Percentiles rank a stretch among this genome's conserved stretches.
Conservation (phyloP, 2,888 invertebrate species). For the Sisyra terminalis region DNA sequence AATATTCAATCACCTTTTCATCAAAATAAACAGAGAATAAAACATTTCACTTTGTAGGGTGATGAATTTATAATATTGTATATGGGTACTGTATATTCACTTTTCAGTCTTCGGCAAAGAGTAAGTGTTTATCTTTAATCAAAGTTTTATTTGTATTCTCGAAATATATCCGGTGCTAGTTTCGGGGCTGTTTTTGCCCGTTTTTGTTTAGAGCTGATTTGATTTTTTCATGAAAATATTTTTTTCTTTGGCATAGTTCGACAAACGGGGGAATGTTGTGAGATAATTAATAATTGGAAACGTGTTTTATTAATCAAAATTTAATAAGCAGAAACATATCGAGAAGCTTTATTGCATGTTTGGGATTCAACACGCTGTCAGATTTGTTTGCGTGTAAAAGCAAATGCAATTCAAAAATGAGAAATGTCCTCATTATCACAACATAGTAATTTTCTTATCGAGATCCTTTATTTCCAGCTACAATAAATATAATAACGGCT, state of each 20-base stretch:
- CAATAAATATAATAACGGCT: slow-evolving; percentile 3
- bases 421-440: slow-evolving; percentile 12
- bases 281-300: background rate
- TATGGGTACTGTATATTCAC: too few relatives aligned
- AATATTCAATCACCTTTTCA: too few relatives aligned
- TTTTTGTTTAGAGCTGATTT: background rate
- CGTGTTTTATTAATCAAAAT: background rate
- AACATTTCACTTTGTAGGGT: too few relatives aligned
- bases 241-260: background rate
- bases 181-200: too few relatives aligned
- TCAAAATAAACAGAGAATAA: too few relatives aligned
- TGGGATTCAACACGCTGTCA: slow-evolving; percentile 7
- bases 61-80: too few relatives aligned
- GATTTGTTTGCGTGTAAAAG: slow-evolving; percentile 8
- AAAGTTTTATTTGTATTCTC: slow-evolving; percentile 2
- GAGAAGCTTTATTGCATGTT: background rate
- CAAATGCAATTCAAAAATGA: slow-evolving; percentile 11
- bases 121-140: slow-evolving; percentile 2
- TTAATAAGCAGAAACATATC: background rate
- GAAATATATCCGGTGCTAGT: background rate
- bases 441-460: slow-evolving; percentile 12
- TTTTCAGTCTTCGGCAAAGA: too few relatives aligned
- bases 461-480: slow-evolving; percentile 6
- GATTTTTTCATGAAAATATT: background rate
- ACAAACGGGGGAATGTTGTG: background rate